Conservation (phyloP, 2,797 vertebrate genomes). For the Percopsis omiscomaycus region DNA sequence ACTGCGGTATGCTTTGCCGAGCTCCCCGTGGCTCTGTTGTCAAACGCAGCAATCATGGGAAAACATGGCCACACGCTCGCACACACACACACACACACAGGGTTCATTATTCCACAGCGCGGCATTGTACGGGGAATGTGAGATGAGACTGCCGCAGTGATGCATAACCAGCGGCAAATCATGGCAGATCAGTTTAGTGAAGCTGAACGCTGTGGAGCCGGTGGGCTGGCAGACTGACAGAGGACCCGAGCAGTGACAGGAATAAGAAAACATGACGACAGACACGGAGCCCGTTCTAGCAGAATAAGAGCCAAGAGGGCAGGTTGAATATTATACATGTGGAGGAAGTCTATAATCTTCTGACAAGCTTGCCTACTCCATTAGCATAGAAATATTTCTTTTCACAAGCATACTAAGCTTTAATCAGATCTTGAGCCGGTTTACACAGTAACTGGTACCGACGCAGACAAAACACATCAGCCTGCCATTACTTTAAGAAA, state of each 20-base stretch:
- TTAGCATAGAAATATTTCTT: not conserved
- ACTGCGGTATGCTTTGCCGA: conserved; percentile 71
- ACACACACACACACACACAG: conserved; percentile 20
- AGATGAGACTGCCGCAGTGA: conserved; percentile 76
- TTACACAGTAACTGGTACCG: conserved; percentile 14
- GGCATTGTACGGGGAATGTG: conserved; percentile 72
- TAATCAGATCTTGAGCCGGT: conserved; percentile 12
- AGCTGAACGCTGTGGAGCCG: conserved; percentile 71
- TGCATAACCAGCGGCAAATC: conserved; percentile 80
- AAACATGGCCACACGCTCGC: conserved; percentile 57
- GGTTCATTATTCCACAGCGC: conserved; percentile 78
- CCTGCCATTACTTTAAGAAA: conserved; percentile 17
- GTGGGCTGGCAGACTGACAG: conserved; percentile 66
- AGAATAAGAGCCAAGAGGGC: too few relatives aligned
- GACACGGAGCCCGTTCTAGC: conserved; percentile 32
- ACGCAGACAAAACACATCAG: conserved; percentile 9
- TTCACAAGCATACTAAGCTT: not conserved
- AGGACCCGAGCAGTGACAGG: conserved; percentile 48
- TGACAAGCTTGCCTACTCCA: conserved; percentile 14
- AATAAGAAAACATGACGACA: conserved; percentile 52
- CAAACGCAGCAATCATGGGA: conserved; percentile 74
- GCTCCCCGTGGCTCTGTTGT: conserved; percentile 77
- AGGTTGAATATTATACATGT: not conserved
- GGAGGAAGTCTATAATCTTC: conserved; percentile 25
- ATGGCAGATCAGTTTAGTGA: conserved; percentile 79